These are phyloP conservation scores for Palythoa caribaeorum DNA, from an alignment of 92 coral and sea anemone genomes.

Conservation along the genomic window DNA sequence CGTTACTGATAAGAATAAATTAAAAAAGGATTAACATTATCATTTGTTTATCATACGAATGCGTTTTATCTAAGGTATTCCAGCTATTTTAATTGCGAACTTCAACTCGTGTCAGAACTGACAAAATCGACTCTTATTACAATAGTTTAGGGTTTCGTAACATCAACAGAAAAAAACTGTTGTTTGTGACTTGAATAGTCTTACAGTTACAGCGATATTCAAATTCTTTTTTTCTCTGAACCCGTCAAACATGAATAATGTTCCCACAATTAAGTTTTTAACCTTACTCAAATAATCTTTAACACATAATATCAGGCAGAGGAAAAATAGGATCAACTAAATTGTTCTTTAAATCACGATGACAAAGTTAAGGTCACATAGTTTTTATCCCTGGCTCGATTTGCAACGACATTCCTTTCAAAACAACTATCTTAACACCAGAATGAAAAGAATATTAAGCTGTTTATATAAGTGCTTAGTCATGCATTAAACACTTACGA, in stretches of 20 bases:
- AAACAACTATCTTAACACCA: not conserved
- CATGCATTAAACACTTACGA: not conserved
- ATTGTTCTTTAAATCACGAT: not conserved
- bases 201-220: not conserved
- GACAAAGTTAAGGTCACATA: not conserved
- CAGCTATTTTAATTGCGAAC: constrained; percentile 6
- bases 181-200: not conserved
- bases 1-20: not conserved
- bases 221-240: not conserved
- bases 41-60: not conserved
- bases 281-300: constrained; percentile 18
- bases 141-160: not conserved
- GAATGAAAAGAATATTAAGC: not conserved
- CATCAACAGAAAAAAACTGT: not conserved
- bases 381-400: not conserved
- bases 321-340: not conserved
- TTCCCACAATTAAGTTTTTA: not conserved
- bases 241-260: not conserved
- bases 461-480: not conserved
- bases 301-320: not conserved
- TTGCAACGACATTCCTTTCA: not conserved
- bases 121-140: not conserved
- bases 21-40: not conserved
- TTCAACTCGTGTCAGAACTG: not conserved
- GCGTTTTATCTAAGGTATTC: not conserved